Evolutionary conservation across 2,888 invertebrate genomes (phyloP).

Genomic region (Blastobasis adustella): DNA sequence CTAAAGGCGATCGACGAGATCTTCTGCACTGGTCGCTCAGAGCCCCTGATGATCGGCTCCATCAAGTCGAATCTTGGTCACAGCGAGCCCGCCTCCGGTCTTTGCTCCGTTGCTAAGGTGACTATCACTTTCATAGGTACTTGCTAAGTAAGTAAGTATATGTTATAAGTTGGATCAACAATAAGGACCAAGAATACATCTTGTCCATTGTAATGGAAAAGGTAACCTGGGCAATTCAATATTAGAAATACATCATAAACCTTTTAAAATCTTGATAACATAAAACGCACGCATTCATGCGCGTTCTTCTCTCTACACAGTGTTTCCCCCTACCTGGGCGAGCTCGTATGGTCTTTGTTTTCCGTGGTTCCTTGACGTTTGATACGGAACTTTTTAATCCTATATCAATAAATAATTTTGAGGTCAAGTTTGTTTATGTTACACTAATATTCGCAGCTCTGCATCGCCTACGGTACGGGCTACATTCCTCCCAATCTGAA

Average conservation of each 20-base stretch:
- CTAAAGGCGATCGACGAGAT: constrained; percentile 86
- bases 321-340: no score
- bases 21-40: constrained; percentile 83
- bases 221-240: not conserved
- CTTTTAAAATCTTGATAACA: no score
- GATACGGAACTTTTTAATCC: no score
- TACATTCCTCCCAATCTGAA: constrained; percentile 91
- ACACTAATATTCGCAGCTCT: constrained; percentile 56
- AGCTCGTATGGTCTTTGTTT: no score
- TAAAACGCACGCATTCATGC: no score
- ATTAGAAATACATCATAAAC: no score
- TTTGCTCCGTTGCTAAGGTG: constrained; percentile 89
- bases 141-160: no score
- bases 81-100: constrained; percentile 89
- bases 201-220: not conserved
- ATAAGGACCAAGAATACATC: not conserved
- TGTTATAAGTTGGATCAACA: no score
- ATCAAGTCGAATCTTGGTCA: constrained; percentile 97
- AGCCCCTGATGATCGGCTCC: constrained; percentile 89
- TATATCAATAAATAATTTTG: no score
- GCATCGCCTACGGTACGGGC: constrained; percentile 87
- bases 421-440: no score
- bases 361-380: no score
- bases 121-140: constrained; percentile 3
- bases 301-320: no score